These are phyloP conservation scores for Oncopodura yosiiana DNA, from an alignment of 1,140 invertebrate genomes.

Conservation along the genomic window DNA sequence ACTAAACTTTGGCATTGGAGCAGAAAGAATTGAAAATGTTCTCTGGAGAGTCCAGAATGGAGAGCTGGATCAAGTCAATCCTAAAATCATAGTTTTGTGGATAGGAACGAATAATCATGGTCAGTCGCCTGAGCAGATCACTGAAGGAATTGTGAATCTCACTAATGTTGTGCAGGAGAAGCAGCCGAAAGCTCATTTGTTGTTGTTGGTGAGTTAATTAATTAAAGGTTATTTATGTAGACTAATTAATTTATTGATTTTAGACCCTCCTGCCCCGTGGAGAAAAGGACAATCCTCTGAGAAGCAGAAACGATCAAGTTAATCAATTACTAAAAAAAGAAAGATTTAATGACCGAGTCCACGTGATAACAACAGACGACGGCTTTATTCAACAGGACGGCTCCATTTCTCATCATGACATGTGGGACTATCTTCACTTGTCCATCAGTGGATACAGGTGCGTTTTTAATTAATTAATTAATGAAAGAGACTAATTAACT, in stretches of 20 bases:
- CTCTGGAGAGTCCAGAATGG: constrained; percentile 80
- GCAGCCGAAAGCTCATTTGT: constrained; percentile 57
- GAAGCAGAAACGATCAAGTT: constrained; percentile 62
- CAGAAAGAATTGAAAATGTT: constrained; percentile 75
- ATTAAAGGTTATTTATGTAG: constrained; percentile 3
- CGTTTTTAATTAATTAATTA: no score
- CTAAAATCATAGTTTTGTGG: constrained; percentile 75
- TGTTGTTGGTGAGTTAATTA: not conserved
- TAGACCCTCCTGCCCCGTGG: constrained; percentile 74
- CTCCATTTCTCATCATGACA: constrained; percentile 70
- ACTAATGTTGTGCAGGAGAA: constrained; percentile 60
- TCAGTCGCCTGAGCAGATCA: constrained; percentile 63
- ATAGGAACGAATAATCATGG: constrained; percentile 78
- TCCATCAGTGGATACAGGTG: no score
- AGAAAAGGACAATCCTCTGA: constrained; percentile 63
- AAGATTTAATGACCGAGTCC: no score
- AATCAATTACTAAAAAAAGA: constrained; percentile 59
- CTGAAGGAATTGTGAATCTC: constrained; percentile 67
- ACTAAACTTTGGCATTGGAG: constrained; percentile 77
- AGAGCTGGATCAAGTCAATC: constrained; percentile 73
- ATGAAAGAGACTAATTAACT: no score
- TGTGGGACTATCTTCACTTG: constrained; percentile 79
- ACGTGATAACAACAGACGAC: constrained; percentile 53
- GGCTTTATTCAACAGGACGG: constrained; percentile 63
- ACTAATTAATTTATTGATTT: constrained; percentile 37